These are phyloP conservation scores for Tribolium madens DNA, from an alignment of 1,140 invertebrate genomes.

Conservation along the genomic window DNA sequence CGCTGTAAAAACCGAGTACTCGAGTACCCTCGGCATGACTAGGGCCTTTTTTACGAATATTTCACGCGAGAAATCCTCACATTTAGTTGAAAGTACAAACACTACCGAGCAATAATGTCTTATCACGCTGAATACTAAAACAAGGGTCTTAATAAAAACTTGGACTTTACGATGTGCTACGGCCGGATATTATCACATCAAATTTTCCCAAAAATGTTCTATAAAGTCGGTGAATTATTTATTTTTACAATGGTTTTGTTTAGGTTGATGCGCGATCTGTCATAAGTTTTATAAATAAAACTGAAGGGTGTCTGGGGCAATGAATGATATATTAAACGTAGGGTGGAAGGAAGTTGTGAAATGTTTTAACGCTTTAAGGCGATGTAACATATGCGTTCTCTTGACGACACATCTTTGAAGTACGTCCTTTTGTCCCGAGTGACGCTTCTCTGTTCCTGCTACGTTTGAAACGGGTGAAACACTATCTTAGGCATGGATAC, in stretches of 20 bases:
- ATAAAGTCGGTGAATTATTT: slow-evolving; percentile 29
- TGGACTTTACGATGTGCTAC: slow-evolving; percentile 2
- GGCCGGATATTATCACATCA: slow-evolving; percentile 22
- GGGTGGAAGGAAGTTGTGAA: slow-evolving; percentile 39
- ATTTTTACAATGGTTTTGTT: slow-evolving; percentile 26
- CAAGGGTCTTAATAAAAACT: slow-evolving; percentile 18
- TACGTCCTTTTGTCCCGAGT: slow-evolving; percentile 19
- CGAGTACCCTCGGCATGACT: slow-evolving; percentile 2
- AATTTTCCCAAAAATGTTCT: slow-evolving; percentile 16
- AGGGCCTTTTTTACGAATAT: slow-evolving; percentile 32
- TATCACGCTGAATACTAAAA: slow-evolving; percentile 6
- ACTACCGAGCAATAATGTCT: slow-evolving; percentile 24
- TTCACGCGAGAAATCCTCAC: slow-evolving; percentile 20
- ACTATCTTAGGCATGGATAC: slow-evolving; percentile 11
- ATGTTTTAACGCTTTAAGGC: slow-evolving; percentile 43
- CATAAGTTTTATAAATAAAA: slow-evolving; percentile 21
- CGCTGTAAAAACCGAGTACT: slow-evolving; percentile 50
- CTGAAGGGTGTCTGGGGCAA: slow-evolving; percentile 24
- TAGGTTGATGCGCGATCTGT: neutral
- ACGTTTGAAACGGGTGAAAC: slow-evolving; percentile 8
- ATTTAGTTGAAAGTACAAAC: neutral
- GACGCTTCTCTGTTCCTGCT: neutral
- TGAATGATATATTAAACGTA: slow-evolving; percentile 43
- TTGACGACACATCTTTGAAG: slow-evolving; percentile 31
- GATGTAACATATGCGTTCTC: slow-evolving; percentile 42